Evolutionary conservation across 2,113 vertebrate genomes (phyloP), one percentile per base, ranked within the genome.

Genomic region (Ptilonorhynchus violaceus): DNA sequence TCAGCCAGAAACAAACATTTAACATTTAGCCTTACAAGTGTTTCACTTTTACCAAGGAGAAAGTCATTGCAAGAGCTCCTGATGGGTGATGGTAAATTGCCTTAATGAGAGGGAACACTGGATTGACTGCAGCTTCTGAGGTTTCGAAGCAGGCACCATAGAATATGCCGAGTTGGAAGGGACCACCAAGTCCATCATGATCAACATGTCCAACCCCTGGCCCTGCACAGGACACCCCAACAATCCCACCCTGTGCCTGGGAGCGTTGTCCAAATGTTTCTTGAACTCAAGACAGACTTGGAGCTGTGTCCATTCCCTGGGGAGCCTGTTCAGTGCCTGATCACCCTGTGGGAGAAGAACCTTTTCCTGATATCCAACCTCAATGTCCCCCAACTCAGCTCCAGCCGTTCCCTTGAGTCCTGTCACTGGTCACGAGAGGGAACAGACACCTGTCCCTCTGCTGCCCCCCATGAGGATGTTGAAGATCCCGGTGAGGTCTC

Each of bases 381-480:
- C 20, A 75, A 46, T 2, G 0, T 75, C 46, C 13, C 39, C 39
- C 63, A 67, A 1, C 60, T 75, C 28, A 60, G 46, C 62, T 53
- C 62, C 78, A 82, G 60, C 30, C 28, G 4, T 25, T 25, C 21
- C 69, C 20, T 12, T 10, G 17, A 67, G 39, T 35, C 24, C 69
- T 75, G 62, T 22, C 78, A 53, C 53, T 59, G 28, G 15, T 25
- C 62, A 15, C 10, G 24, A 83, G 39, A 75, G 78, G 12, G 9
- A 68, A 47, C 0, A 47, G 47, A 62, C 22, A 6, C 46, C 84
- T 37, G 53, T 12, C 33, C 73, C 62, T 76, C 73, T 37, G 62
- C 53, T 53, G 46, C n/a, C 39, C 46, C 69, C 60, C 37, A 11
- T 1, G 60, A 67, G 60, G 68, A 15, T 0, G 0, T 0, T 64